phyloP scores from a whole-genome alignment of 2,113 vertebrate genomes.

The Toxotes jaculatrix region DNA sequence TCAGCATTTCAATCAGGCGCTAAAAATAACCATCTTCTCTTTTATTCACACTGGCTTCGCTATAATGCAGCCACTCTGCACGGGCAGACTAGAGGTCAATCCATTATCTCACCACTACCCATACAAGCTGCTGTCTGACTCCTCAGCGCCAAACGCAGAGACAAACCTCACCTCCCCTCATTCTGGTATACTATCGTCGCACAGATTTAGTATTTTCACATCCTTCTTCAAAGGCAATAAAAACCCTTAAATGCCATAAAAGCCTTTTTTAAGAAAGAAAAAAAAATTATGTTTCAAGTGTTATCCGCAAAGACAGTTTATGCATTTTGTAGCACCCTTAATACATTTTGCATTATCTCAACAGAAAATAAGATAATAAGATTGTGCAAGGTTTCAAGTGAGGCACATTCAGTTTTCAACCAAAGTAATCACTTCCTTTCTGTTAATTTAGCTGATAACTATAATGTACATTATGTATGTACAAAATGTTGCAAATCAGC shows the following conservation, averaged over 20 bases:
- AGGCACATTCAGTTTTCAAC: slow-evolving; percentile 22
- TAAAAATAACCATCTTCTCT: slow-evolving; percentile 87
- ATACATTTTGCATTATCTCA: slow-evolving; percentile 17
- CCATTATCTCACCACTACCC: slow-evolving; percentile 86
- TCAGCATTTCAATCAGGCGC: slow-evolving; percentile 85
- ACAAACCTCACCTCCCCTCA: slow-evolving; percentile 32
- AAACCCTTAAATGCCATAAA: slow-evolving; percentile 5
- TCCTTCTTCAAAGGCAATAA: not conserved
- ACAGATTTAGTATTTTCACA: slow-evolving; percentile 29
- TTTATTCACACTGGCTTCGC: slow-evolving; percentile 87
- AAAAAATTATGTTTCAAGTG: not conserved
- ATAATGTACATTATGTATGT: slow-evolving; percentile 36
- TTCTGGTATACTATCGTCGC: slow-evolving; percentile 26
- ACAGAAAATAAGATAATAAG: slow-evolving; percentile 12
- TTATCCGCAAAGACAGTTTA: slow-evolving; percentile 21
- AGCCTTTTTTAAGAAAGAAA: not conserved
- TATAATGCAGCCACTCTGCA: slow-evolving; percentile 83
- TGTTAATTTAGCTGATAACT: slow-evolving; percentile 43
- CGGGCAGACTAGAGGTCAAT: slow-evolving; percentile 87
- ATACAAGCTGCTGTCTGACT: slow-evolving; percentile 85
- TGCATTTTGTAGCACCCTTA: not conserved
- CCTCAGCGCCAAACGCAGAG: slow-evolving; percentile 74
- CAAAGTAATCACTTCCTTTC: slow-evolving; percentile 35
- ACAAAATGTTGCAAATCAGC: slow-evolving; percentile 45
- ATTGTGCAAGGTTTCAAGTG: slow-evolving; percentile 30